phyloP scores from a whole-genome alignment of 2,888 invertebrate genomes.

The Chrysina gloriosa region DNA sequence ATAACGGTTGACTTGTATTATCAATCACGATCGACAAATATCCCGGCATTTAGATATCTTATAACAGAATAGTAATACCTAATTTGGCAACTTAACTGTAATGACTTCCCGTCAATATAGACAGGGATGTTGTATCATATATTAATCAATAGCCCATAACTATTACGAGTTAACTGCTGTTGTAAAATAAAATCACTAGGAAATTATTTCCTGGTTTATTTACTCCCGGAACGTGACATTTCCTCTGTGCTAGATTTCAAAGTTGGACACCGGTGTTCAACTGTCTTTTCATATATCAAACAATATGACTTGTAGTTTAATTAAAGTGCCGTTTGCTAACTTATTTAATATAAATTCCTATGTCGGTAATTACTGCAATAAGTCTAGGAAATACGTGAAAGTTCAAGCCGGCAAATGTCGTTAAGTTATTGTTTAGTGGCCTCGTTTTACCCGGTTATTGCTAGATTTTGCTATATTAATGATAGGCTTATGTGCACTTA shows the following conservation, averaged over 20 bases:
- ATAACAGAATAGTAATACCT: conserved; percentile 1
- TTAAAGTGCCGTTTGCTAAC: conserved; percentile 21
- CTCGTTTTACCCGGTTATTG: neutral
- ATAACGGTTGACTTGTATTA: too few relatives aligned
- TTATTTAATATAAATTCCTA: conserved; percentile 28
- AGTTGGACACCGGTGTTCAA: neutral
- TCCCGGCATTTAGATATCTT: neutral
- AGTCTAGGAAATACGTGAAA: conserved; percentile 26
- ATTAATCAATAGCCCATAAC: conserved; percentile 2
- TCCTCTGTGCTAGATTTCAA: conserved; percentile 28
- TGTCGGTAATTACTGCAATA: conserved; percentile 22
- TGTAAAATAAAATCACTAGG: conserved; percentile 6
- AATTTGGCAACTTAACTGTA: conserved; percentile 10
- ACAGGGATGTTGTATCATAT: conserved; percentile 12
- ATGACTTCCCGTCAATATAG: conserved; percentile 24
- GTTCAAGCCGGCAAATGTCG: conserved; percentile 20
- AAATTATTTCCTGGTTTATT: conserved; percentile 31
- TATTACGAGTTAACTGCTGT: conserved; percentile 16
- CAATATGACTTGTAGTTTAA: conserved; percentile 23
- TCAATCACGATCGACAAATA: too few relatives aligned
- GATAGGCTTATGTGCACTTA: too few relatives aligned
- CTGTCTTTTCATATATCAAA: conserved; percentile 1
- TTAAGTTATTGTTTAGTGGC: conserved; percentile 9
- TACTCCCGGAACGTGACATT: neutral
- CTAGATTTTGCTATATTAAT: neutral